Evolutionary conservation across 2,797 vertebrate species (phyloP).

Genomic region (Muraenolepis orangiensis): DNA sequence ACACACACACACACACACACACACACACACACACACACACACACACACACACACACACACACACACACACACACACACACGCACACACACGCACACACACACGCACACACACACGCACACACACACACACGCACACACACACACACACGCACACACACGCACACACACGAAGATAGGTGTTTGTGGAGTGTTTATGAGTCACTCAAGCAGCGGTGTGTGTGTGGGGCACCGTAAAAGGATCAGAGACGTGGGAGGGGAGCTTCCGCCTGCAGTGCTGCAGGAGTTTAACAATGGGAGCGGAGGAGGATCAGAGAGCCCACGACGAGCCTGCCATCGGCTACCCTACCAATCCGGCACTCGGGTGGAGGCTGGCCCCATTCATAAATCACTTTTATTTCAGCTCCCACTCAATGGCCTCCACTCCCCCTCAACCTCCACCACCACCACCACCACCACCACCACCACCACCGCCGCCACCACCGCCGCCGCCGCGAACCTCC

Average conservation of each 20-base stretch:
- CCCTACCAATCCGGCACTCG: conserved; percentile 57
- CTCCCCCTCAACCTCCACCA: not conserved
- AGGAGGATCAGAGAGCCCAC: conserved; percentile 61
- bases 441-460: not conserved
- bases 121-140: too few species aligned
- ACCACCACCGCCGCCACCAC: too few species aligned
- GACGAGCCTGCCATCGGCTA: conserved; percentile 66
- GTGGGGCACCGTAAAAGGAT: conserved; percentile 47
- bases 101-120: too few species aligned
- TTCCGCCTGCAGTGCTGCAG: conserved; percentile 68
- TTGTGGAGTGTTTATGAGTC: conserved; percentile 44
- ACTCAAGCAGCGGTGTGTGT: conserved; percentile 44
- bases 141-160: not conserved
- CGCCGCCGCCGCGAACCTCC: not conserved
- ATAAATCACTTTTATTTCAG: conserved; percentile 79
- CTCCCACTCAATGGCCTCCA: conserved; percentile 69
- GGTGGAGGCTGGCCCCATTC: conserved; percentile 68
- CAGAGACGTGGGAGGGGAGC: conserved; percentile 49
- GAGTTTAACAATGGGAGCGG: conserved; percentile 66
- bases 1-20: too few species aligned
- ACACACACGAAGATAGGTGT: conserved; percentile 25
- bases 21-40: too few species aligned
- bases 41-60: too few species aligned
- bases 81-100: too few species aligned
- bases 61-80: too few species aligned